These are phyloP conservation scores for Scaptomyza pallida DNA, from an alignment of 1,140 invertebrate species.

Conservation along the genomic window DNA sequence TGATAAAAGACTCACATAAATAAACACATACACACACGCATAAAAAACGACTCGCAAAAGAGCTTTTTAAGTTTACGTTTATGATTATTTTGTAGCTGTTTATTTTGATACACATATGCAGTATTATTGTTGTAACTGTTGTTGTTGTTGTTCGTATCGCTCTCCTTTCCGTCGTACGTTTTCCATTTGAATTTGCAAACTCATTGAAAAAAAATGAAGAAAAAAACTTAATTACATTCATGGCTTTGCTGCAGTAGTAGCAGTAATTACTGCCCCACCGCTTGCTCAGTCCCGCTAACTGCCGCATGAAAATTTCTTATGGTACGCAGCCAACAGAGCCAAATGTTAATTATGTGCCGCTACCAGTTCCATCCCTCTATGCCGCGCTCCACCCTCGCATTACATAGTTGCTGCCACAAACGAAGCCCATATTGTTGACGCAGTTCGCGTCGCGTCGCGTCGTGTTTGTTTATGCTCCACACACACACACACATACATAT, in stretches of 20 bases:
- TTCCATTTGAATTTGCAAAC: conserved; percentile 75
- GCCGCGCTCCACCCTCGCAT: conserved; percentile 5
- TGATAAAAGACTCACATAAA: conserved; percentile 55
- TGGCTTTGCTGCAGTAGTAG: conserved; percentile 56
- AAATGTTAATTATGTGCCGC: conserved; percentile 75
- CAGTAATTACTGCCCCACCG: conserved; percentile 52
- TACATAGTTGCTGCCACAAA: conserved; percentile 34
- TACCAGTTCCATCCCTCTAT: not conserved
- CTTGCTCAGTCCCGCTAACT: conserved; percentile 20
- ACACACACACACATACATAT: conserved; percentile 24
- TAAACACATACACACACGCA: conserved; percentile 26
- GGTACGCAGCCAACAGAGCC: conserved; percentile 71
- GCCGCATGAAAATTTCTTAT: conserved; percentile 60
- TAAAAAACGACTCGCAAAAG: conserved; percentile 28
- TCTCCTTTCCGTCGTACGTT: conserved; percentile 64
- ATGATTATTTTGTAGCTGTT: conserved; percentile 65
- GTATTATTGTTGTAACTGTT: conserved; percentile 30
- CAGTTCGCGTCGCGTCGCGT: conserved; percentile 34
- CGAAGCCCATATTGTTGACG: conserved; percentile 39
- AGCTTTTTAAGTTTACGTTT: conserved; percentile 69
- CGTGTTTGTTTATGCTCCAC: conserved; percentile 41
- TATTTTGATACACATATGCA: conserved; percentile 40
- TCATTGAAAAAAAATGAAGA: conserved; percentile 66
- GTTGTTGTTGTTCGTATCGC: conserved; percentile 54
- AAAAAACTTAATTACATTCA: conserved; percentile 73